Percentiles rank a stretch among this genome's conserved stretches.
Evolutionary conservation across 2,888 invertebrate species (phyloP).

Genomic region (Ecdyonurus torrentis): DNA sequence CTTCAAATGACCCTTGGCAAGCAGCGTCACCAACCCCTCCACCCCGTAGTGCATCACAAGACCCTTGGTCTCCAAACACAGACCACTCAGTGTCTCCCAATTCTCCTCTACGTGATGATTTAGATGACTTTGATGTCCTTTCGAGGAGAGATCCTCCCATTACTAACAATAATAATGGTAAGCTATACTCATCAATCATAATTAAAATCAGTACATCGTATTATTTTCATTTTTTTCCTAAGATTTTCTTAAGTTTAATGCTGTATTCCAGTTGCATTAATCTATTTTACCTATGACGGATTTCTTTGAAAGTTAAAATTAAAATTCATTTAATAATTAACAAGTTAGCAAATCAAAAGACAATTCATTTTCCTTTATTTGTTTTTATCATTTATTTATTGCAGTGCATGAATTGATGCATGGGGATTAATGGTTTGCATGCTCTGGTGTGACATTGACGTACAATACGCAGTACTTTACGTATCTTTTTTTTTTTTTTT

Average conservation of each 20-base stretch:
- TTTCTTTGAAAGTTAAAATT: no score
- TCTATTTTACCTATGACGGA: no score
- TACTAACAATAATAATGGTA: conserved; percentile 12
- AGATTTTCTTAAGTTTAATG: no score
- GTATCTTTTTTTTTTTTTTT: neutral
- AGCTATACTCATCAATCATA: neutral
- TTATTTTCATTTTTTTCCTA: no score
- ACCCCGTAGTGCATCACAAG: conserved; percentile 15
- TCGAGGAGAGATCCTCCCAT: conserved; percentile 47
- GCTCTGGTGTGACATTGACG: no score
- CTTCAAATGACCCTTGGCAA: conserved; percentile 17
- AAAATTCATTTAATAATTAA: no score
- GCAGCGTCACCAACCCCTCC: conserved; percentile 11
- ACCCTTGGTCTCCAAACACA: conserved; percentile 23
- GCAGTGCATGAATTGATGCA: no score
- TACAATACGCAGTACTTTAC: neutral
- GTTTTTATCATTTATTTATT: no score
- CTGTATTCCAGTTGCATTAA: no score
- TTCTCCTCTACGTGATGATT: conserved; percentile 28
- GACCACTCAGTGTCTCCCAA: neutral
- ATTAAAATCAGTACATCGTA: no score
- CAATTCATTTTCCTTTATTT: no score
- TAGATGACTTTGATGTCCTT: conserved; percentile 77
- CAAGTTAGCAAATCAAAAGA: no score
- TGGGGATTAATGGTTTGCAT: neutral